These are phyloP conservation scores for Muscicapa comitata DNA, from an alignment of 2,797 vertebrate genomes.

Conservation along the genomic window DNA sequence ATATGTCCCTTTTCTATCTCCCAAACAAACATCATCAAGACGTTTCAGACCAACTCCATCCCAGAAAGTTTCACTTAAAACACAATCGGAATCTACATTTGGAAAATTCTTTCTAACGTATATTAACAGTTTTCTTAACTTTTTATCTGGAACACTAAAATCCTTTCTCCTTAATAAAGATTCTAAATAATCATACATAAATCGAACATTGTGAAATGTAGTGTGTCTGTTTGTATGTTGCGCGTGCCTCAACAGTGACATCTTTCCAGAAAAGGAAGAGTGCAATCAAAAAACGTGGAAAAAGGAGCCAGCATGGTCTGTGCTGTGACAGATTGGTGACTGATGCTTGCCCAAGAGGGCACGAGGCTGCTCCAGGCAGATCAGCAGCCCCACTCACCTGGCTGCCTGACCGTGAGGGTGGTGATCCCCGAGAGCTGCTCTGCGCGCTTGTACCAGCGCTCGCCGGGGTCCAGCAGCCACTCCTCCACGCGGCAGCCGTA, in stretches of 20 bases:
- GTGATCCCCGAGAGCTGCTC: conserved; percentile 72
- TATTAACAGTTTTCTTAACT: too few species aligned
- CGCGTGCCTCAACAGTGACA: too few species aligned
- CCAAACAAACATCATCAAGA: too few species aligned
- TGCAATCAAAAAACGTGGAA: not conserved
- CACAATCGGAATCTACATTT: too few species aligned
- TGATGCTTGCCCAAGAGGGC: rapidly evolving
- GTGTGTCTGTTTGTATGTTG: too few species aligned
- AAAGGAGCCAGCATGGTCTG: not conserved
- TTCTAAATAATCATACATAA: too few species aligned
- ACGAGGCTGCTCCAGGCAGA: not conserved
- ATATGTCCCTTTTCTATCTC: not conserved
- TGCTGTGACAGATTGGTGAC: rapidly evolving
- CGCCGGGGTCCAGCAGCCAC: conserved; percentile 74
- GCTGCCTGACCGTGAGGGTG: conserved; percentile 65
- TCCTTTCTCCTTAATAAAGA: too few species aligned
- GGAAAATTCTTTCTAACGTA: too few species aligned
- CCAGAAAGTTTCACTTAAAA: too few species aligned
- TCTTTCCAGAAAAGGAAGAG: not conserved
- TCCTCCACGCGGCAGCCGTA: conserved; percentile 79
- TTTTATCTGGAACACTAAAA: too few species aligned
- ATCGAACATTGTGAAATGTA: too few species aligned
- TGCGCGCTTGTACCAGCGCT: conserved; percentile 75
- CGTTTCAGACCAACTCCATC: too few species aligned
- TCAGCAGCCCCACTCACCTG: conserved; percentile 59